Percentiles rank a stretch among this genome's conserved stretches.
Evolutionary conservation across 2,113 vertebrate genomes (phyloP).

Genomic region (Drymodes brunneopygia): DNA sequence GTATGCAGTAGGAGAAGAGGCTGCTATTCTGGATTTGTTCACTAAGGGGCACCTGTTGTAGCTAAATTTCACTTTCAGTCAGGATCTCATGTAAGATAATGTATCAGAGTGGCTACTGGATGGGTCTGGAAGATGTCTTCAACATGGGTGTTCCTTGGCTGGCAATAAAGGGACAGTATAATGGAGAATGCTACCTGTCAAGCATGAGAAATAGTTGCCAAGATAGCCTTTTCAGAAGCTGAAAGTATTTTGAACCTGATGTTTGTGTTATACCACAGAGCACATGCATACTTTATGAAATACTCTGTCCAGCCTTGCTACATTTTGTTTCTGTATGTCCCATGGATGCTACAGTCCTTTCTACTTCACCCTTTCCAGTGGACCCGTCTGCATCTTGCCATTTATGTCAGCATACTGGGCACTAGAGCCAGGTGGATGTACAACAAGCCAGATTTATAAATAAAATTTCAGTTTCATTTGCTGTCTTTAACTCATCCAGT

Average conservation of each 20-base stretch:
- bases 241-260: not conserved
- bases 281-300: fast-evolving
- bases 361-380: not conserved
- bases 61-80: not conserved
- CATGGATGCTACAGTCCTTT: not conserved
- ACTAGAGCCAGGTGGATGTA: not conserved
- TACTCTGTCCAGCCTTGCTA: not conserved
- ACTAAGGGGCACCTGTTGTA: slow-evolving; percentile 44
- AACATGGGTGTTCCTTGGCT: not conserved
- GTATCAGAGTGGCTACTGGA: not conserved
- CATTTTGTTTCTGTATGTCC: not conserved
- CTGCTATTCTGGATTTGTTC: slow-evolving; percentile 53
- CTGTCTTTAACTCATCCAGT: not conserved
- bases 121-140: not conserved
- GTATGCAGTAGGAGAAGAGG: not conserved
- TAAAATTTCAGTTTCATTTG: not conserved
- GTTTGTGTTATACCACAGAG: not conserved
- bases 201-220: not conserved
- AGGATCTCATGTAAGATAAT: not conserved
- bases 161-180: not conserved
- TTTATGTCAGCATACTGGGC: not conserved
- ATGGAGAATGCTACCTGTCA: not conserved
- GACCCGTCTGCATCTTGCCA: not conserved
- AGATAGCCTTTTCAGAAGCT: not conserved
- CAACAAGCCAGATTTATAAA: not conserved